Evolutionary conservation across 2,888 invertebrate species (phyloP), one percentile per base, ranked within the genome.

Genomic region (Cryptocephalus moraei): DNA sequence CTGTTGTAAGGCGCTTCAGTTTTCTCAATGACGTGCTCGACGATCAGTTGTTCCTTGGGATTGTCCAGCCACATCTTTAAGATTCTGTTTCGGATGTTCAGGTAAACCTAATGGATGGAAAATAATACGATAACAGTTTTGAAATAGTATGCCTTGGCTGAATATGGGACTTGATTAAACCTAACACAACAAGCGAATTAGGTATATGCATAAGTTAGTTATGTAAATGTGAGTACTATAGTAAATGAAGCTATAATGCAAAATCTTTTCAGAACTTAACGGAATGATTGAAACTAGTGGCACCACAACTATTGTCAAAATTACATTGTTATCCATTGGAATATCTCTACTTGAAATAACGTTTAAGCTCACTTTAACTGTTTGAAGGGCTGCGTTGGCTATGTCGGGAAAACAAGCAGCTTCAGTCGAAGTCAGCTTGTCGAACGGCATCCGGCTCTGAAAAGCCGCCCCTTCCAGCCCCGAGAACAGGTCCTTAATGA

Each of bases 381-480:
- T 84, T 60, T 85, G 82, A 36, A 89, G 81, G 1, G 89, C 84
- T 10, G 88, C 82, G 51, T 86, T 84, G 45, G 89, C 84, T 14
- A 96, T 82, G 65, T 96, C 96, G 2, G 91, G 87, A 69, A 97
- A 96, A 65, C 90, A 90, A 43, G 90, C 88, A 0, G 91, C 91
- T 75, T 97, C 96, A 33, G 88, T 81, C 0, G 92, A 87, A 8
- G 93, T 93, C 81, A 96, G 81, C 70, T 94, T 93, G 66, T 93
- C 94, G 69, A 87, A 90, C 0, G 95, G 94, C 65, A 97, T 75
- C 38, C 96, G 81, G 56, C 93, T 93, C 69, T 95, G 91, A 68
- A 92, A 92, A 1, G 92, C 91, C 40, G 92, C 91, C 36, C 94
- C 94, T 73, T 95, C 94, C 54, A 93, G 75, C 32, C 88, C 65